Conservation (phyloP, 2,888 invertebrate genomes). For the Horisme vitalbata region DNA sequence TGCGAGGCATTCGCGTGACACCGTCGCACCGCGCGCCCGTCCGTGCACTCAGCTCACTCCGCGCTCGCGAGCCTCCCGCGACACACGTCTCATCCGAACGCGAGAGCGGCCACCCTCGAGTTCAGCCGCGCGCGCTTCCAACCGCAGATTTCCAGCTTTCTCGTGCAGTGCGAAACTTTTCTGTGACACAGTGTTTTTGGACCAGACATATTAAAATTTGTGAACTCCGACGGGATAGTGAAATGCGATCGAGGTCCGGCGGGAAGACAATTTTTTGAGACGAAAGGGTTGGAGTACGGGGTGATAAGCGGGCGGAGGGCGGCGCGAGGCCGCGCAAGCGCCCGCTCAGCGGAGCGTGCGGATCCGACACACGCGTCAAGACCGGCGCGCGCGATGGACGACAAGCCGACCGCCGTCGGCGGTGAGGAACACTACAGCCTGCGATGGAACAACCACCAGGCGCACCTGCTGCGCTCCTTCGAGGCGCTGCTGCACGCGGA, state of each 20-base stretch:
- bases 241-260: slow-evolving; percentile 65
- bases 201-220: slow-evolving; percentile 28
- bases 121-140: slow-evolving; percentile 36
- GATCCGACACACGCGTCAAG: slow-evolving; percentile 61
- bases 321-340: slow-evolving; percentile 72
- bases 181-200: slow-evolving; percentile 50
- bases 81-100: slow-evolving; percentile 57
- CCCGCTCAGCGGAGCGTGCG: slow-evolving; percentile 49
- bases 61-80: slow-evolving; percentile 63
- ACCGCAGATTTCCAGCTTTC: slow-evolving; percentile 48
- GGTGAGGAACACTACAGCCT: slow-evolving; percentile 93
- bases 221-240: slow-evolving; percentile 46
- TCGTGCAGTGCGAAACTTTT: slow-evolving; percentile 58
- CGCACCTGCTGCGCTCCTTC: slow-evolving; percentile 93
- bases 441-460: slow-evolving; percentile 97
- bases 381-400: slow-evolving; percentile 75
- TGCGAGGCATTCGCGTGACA: slow-evolving; percentile 68
- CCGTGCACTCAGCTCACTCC: slow-evolving; percentile 48
- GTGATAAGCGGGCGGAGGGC: slow-evolving; percentile 69
- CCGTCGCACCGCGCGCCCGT: slow-evolving; percentile 60
- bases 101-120: slow-evolving; percentile 49
- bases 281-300: slow-evolving; percentile 74
- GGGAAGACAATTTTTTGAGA: slow-evolving; percentile 65
- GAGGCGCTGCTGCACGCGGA: slow-evolving; percentile 94
- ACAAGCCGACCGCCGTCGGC: slow-evolving; percentile 68